Conservation (phyloP, 2,113 vertebrate genomes). For the Sorex fumeus region DNA sequence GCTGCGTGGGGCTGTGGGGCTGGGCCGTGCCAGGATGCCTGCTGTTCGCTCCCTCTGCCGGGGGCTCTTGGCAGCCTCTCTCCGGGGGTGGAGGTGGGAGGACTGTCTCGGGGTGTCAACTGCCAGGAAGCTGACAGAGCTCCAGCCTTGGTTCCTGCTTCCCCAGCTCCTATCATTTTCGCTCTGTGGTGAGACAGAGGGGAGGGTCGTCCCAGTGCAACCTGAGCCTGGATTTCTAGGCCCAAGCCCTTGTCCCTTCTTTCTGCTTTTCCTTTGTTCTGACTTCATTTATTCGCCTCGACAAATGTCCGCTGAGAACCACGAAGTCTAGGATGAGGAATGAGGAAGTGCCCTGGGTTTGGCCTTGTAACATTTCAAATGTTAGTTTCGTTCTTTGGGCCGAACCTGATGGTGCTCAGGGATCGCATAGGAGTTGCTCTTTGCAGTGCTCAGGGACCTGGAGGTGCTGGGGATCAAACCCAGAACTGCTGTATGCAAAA, state of each 20-base stretch:
- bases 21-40: not conserved
- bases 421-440: not conserved
- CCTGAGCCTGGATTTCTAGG: not conserved
- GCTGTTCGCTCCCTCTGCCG: not conserved
- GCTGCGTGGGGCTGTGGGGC: slow-evolving; percentile 1
- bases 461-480: no score
- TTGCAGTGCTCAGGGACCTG: not conserved
- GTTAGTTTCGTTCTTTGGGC: no score
- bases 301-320: not conserved
- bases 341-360: not conserved
- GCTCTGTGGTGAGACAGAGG: slow-evolving; percentile 25
- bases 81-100: slow-evolving; percentile 45
- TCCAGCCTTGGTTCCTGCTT: slow-evolving; percentile 30
- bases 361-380: no score
- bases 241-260: no score
- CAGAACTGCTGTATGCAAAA: no score
- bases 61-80: slow-evolving; percentile 56
- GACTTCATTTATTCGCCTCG: slow-evolving; percentile 15
- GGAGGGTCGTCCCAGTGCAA: not conserved
- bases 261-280: not conserved
- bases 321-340: not conserved
- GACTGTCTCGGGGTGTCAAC: slow-evolving; percentile 39
- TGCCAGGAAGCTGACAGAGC: slow-evolving; percentile 14
- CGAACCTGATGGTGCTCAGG: no score
- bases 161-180: slow-evolving; percentile 12